Evolutionary conservation across 2,113 vertebrate species (phyloP), one percentile per base, ranked within the genome.

Genomic region (Ahaetulla prasina): DNA sequence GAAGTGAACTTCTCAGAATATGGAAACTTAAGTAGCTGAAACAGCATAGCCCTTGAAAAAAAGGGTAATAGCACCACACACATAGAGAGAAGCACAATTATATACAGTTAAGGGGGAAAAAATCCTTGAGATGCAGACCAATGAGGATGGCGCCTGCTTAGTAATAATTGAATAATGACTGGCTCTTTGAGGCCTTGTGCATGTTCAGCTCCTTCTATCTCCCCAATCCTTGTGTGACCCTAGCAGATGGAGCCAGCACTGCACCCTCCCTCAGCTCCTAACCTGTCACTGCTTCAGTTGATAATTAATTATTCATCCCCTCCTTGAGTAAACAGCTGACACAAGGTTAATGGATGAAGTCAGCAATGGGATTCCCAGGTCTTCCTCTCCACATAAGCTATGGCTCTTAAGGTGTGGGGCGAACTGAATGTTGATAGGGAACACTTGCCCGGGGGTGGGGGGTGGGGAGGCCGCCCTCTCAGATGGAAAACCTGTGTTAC

Each of bases 231-330:
- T 55, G 25, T n/a, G 16, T 86, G 92, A 85, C 88, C 53, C 4
- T 39, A 25, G 53, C 92, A 92, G 68, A 86, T 89, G 92, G 88
- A 52, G 85, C 74, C 39, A 63, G 68, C 30, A 12, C 53, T 35
- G 18, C 22, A 20, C 5, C 39, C 47, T 9, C 87, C 49, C 27
- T 50, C n/a, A 18, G 55, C 22, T 45, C 5, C 88, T 57, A 80
- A 54, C 88, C 74, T 30, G 1, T 30, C 90, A 49, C 55, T n/a
- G 88, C 88, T 50, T 47, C 50, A 0, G 53, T 25, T 35, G 88
- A 14, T 92, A 43, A 92, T 92, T 92, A 57, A 92, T 92, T 85
- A 92, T 89, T 89, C 30, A 89, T 89, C 88, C 87, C 88, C 53
- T 85, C n/a, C 49, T 45, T 9, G n/a, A 54, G 74, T 80, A 89